Percentiles rank a stretch among this genome's conserved stretches.
Conservation (phyloP, 2,113 vertebrate species). For the Tyto alba region DNA sequence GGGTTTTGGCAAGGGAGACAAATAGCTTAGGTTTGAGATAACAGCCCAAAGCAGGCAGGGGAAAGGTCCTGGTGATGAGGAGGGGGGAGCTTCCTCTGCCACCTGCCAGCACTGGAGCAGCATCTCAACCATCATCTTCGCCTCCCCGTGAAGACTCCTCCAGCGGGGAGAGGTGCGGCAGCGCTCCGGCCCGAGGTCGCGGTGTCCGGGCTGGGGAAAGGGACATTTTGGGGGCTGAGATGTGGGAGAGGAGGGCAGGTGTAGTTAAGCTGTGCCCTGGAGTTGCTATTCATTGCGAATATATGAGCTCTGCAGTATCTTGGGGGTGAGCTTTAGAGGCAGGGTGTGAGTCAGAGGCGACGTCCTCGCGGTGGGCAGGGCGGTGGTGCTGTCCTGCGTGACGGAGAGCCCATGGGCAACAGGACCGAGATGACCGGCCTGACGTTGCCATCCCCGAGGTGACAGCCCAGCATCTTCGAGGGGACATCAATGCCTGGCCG, state of each 20-base stretch:
- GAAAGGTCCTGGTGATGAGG: constrained; percentile 54
- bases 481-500: neutral
- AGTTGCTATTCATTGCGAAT: rapidly evolving
- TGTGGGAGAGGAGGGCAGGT: neutral
- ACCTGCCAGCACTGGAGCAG: neutral
- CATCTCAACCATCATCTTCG: constrained; percentile 73
- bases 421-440: rapidly evolving
- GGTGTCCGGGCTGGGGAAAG: neutral
- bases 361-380: rapidly evolving
- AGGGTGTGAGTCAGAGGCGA: rapidly evolving
- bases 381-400: rapidly evolving
- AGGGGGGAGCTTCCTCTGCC: constrained; percentile 62
- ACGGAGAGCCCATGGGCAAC: rapidly evolving
- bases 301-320: neutral
- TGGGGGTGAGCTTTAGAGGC: neutral
- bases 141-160: constrained; percentile 81
- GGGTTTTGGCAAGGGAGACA: neutral
- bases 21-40: neutral
- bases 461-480: neutral
- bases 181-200: rapidly evolving
- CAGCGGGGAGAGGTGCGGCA: constrained; percentile 74
- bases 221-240: neutral
- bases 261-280: neutral
- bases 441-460: neutral
- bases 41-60: neutral